Evolutionary conservation across 2,113 vertebrate species (phyloP).

Genomic region (Sarotherodon lohbergeri): DNA sequence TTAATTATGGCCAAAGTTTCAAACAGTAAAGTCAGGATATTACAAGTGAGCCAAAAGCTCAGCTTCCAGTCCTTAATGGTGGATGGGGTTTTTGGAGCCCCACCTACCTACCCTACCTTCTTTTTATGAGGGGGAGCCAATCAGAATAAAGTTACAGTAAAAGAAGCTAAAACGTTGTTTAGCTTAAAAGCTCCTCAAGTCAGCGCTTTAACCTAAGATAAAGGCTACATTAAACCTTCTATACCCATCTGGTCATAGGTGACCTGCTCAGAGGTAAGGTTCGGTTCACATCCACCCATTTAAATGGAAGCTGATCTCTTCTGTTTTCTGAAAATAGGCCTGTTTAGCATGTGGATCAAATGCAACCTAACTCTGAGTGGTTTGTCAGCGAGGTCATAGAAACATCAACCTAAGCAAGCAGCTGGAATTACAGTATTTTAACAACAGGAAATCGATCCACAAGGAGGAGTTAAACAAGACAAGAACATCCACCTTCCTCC

Average conservation of each 20-base stretch:
- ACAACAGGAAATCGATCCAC: not conserved
- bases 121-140: not conserved
- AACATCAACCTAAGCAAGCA: not conserved
- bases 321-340: not conserved
- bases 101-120: not conserved
- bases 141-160: not conserved
- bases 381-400: not conserved
- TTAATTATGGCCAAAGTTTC: not conserved
- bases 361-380: not conserved
- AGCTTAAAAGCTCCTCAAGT: not conserved
- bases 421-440: not conserved
- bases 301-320: not conserved
- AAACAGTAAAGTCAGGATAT: not conserved
- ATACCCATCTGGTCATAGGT: not conserved
- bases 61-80: not conserved
- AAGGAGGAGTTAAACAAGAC: not conserved
- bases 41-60: not conserved
- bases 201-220: not conserved
- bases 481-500: not conserved
- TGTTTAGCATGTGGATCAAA: not conserved
- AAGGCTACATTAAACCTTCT: not conserved
- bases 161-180: not conserved
- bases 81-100: not conserved
- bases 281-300: rapidly evolving
- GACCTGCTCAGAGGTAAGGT: not conserved